Evolutionary conservation across 37 sponge, comb jelly and placozoan genomes (phyloP), one percentile per base, ranked within the genome.

Genomic region (Tethya wilhelma): DNA sequence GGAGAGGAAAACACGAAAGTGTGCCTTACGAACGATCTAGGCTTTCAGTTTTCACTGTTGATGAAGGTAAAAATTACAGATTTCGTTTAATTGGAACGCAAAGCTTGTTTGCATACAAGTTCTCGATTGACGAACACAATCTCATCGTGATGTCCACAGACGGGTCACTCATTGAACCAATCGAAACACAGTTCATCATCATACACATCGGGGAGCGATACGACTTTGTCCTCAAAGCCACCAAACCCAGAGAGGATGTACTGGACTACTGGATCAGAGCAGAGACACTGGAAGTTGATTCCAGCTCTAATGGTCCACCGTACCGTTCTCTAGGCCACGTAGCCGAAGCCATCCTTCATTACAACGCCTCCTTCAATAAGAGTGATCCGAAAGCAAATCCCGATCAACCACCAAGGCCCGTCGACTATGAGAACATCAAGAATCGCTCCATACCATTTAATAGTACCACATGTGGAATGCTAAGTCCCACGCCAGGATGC

Each of bases 161-260:
- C 79, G 96, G 88, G 4, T 31, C 68, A 34, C 37, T 74, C 12
- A 74, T 96, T 23, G 66, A 90, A 68, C 80, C 84, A 59, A 60
- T 71, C 34, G 71, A 80, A 25, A 86, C 89, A 17, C 82, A 86
- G 46, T 93, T 78, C 43, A 31, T 96, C 55, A 89, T 86, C 17
- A 43, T 96, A 19, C 78, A 89, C 63, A 75, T 80, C 32, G 96
- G 93, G 42, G 96, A 96, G 58, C 63, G 96, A 25, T 96, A 89
- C 56, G 96, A 95, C 60, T 56, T 95, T 19, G 32, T 91, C 9
- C 23, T 95, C 6, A 82, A 55, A 42, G 75, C 86, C 9, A 74
- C 85, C 9, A 38, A 80, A 53, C 41, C 83, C n/a, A 37, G 67
- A n/a, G 1, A 40, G 20, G 56, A 68, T 26, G 26, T 32, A 28